Percentiles rank a stretch among this genome's conserved stretches.
These are phyloP conservation scores for Syrrhaptes paradoxus DNA, from an alignment of 2,113 vertebrate genomes.

Conservation along the genomic window DNA sequence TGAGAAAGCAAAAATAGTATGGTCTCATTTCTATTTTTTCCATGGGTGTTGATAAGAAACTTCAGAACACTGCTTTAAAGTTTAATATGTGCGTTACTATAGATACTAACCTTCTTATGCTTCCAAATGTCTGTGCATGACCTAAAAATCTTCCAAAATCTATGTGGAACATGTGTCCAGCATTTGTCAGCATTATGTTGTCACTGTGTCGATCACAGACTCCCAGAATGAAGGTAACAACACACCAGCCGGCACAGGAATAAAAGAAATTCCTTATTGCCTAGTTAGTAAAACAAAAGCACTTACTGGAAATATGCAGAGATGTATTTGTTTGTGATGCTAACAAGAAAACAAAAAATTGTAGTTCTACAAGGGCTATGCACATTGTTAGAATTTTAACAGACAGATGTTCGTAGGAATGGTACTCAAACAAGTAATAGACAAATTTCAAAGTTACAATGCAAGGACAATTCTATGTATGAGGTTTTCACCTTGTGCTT, in stretches of 20 bases:
- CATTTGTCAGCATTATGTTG: slow-evolving; percentile 78
- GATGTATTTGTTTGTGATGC: neutral
- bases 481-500: neutral
- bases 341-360: neutral
- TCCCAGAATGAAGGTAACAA: slow-evolving; percentile 79
- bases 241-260: slow-evolving; percentile 80
- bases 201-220: slow-evolving; percentile 80
- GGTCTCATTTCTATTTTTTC: neutral
- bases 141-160: slow-evolving; percentile 81
- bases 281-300: slow-evolving; percentile 30
- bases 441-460: neutral
- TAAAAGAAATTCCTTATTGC: slow-evolving; percentile 76
- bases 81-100: neutral
- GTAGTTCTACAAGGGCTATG: neutral
- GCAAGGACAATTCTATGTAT: neutral
- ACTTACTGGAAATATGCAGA: neutral
- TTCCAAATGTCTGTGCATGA: slow-evolving; percentile 78
- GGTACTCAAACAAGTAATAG: neutral
- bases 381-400: neutral
- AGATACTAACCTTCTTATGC: slow-evolving; percentile 75
- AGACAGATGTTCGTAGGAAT: neutral
- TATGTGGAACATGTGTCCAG: slow-evolving; percentile 79
- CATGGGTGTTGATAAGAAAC: neutral
- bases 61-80: slow-evolving; percentile 12
- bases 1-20: neutral